Base-by-base conservation (phyloP, 2,888 invertebrate species). In the Cerceris ruficornis region DNA sequence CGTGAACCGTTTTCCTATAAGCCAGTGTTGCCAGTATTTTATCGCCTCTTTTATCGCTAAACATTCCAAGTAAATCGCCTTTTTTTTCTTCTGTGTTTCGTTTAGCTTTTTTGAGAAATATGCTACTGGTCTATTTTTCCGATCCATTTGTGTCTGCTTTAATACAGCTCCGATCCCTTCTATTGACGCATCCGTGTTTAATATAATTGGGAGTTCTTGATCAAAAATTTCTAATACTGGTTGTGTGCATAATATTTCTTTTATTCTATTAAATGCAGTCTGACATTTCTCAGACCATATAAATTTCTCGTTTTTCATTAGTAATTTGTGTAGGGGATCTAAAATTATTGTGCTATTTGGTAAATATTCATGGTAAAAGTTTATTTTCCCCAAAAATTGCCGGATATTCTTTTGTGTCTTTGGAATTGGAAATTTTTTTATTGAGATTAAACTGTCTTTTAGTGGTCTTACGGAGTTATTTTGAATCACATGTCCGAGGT, bases 1-100 rank as follows among this genome's bases (percentile, higher is more conserved):
- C 7, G 0, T 14, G 7, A 73, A 80, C 4, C 15, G 14, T 43
- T 50, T 76, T 42, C 62, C 79, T 39, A 85, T 79, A 1, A 84
- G 68, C 73, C 81, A 82, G 67, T 84, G 75, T 61, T 86, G 82
- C 82, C 85, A 86, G 57, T 75, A 86, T 59, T 82, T 77, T 1
- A 86, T 61, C 7, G 80, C 79, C 55, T 86, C n/a, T n/a, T n/a
- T n/a, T n/a, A n/a, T n/a, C n/a, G n/a, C n/a, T n/a, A n/a, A n/a
- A n/a, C n/a, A n/a, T 81, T 87, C 84, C 39, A 87, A 64, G 54
- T 81, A 84, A n/a, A 85, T 82, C 0, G 80, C 77, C 41, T 80
- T 83, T 55, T 74, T 64, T 14, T 7, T 54, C 6, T 69, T 69
- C n/a, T n/a, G n/a, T n/a, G n/a, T n/a, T n/a, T n/a, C n/a, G n/a